Conservation (phyloP, 1,140 invertebrate species). For the Drosophila teissieri region DNA sequence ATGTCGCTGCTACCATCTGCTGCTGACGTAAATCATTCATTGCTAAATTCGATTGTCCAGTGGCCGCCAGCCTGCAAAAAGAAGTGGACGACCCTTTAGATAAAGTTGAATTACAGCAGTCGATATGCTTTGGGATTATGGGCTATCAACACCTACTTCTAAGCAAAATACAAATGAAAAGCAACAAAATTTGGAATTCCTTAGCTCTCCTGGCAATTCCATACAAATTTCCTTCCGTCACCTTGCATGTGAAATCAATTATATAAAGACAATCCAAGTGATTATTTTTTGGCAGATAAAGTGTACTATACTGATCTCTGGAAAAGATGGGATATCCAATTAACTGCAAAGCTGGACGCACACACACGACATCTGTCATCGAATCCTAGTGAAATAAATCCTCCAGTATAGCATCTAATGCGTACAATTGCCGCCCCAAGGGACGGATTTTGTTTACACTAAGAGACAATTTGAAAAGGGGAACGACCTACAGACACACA, state of each 20-base stretch:
- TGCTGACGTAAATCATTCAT: constrained; percentile 83
- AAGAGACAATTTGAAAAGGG: constrained; percentile 16
- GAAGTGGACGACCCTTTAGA: not conserved
- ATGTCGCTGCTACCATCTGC: constrained; percentile 77
- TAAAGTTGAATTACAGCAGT: not conserved
- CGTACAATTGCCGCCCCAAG: not conserved
- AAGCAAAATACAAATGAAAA: too few species aligned
- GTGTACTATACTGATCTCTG: too few species aligned
- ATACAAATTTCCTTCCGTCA: too few species aligned
- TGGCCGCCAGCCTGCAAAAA: constrained; percentile 44
- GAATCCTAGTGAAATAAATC: not conserved
- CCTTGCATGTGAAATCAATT: too few species aligned
- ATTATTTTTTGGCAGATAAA: too few species aligned
- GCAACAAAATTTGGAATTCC: too few species aligned
- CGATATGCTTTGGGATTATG: too few species aligned
- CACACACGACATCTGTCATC: not conserved
- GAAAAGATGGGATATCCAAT: not conserved
- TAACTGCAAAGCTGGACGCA: too few species aligned
- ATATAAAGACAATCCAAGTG: too few species aligned
- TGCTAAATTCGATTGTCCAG: constrained; percentile 69
- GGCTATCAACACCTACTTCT: too few species aligned
- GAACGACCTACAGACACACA: constrained; percentile 32
- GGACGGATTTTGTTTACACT: constrained; percentile 10
- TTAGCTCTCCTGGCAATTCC: too few species aligned
- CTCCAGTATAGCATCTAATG: not conserved